phyloP scores from a whole-genome alignment of 2,113 vertebrate species.

The Procavia capensis region DNA sequence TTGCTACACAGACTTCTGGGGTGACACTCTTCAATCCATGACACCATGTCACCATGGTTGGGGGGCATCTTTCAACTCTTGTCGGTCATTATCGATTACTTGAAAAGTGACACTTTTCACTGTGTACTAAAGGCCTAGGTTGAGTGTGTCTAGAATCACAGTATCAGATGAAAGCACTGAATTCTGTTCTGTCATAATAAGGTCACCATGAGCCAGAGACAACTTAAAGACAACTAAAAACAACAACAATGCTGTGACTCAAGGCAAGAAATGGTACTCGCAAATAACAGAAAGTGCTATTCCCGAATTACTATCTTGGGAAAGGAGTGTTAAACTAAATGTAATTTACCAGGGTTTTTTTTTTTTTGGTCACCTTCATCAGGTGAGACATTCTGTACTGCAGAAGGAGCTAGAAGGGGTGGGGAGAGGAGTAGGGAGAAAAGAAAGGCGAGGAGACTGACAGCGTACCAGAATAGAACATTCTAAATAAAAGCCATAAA shows the following conservation, averaged over 20 bases:
- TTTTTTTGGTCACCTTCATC: neutral
- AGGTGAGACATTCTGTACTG: slow-evolving; percentile 10
- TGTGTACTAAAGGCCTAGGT: neutral
- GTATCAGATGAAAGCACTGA: neutral
- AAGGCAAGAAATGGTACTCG: neutral
- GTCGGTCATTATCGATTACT: neutral
- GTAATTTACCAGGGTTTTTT: neutral
- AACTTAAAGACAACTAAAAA: neutral
- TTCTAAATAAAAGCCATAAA: slow-evolving; percentile 46
- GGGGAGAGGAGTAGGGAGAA: neutral
- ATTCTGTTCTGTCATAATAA: neutral
- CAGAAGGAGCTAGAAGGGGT: neutral
- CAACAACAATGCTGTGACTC: neutral
- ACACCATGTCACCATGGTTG: neutral
- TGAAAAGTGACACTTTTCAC: neutral
- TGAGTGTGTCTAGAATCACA: neutral
- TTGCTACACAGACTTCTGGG: too few species aligned
- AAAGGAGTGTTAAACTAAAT: neutral
- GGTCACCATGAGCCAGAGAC: neutral
- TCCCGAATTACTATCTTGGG: neutral
- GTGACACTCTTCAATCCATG: too few species aligned
- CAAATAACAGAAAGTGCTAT: neutral
- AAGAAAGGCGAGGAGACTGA: neutral
- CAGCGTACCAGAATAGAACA: slow-evolving; percentile 42
- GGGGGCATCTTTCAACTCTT: neutral